phyloP scores from a whole-genome alignment of 1,140 invertebrate species.

The Paramacrobiotus metropolitanus region DNA sequence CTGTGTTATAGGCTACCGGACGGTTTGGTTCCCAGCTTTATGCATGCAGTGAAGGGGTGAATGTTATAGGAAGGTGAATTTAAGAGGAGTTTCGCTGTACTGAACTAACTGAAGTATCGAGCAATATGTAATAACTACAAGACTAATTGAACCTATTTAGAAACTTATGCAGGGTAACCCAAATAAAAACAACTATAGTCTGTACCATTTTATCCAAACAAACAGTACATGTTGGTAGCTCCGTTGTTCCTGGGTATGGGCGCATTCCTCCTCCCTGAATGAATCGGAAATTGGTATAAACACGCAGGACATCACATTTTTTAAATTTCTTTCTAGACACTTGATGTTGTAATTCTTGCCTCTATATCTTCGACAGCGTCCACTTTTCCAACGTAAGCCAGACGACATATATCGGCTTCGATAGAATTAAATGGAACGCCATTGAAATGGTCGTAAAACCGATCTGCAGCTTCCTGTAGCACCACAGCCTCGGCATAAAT shows the following conservation, averaged over 20 bases:
- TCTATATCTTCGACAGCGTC: constrained; percentile 40
- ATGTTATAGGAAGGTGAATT: no score
- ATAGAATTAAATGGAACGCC: constrained; percentile 72
- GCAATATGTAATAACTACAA: no score
- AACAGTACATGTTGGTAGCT: constrained; percentile 90
- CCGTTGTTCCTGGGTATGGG: constrained; percentile 52
- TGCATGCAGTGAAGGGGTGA: no score
- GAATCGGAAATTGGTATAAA: background rate
- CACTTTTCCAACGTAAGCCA: constrained; percentile 80
- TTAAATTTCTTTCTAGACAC: background rate
- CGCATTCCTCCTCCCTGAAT: constrained; percentile 32
- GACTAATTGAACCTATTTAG: no score
- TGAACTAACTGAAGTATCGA: no score
- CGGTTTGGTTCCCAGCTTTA: no score
- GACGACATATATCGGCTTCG: constrained; percentile 64
- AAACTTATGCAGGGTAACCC: no score
- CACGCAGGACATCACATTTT: no score
- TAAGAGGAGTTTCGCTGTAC: no score
- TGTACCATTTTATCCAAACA: constrained; percentile 59
- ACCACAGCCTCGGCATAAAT: background rate
- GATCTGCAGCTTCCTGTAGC: constrained; percentile 45
- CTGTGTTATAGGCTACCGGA: no score
- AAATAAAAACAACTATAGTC: background rate
- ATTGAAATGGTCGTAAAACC: constrained; percentile 82
- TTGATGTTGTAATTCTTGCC: constrained; percentile 24